A percentile compares a stretch with the other conserved stretches of the same genome.
Conservation (phyloP, 1,140 invertebrate genomes). For the Mesaphorura yosii region DNA sequence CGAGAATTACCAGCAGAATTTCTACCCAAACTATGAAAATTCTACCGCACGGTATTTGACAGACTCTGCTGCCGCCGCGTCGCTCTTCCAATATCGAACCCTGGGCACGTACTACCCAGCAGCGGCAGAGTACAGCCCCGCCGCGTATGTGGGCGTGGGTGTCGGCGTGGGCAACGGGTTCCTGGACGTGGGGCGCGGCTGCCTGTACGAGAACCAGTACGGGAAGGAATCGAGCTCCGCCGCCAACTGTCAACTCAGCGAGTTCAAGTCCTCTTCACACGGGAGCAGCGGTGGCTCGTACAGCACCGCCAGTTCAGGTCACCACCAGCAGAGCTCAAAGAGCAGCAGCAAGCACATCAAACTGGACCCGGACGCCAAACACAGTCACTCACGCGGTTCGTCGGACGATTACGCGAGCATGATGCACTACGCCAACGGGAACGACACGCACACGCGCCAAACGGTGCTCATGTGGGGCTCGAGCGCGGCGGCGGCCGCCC, state of each 20-base stretch:
- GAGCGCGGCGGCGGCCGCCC: slow-evolving; percentile 3
- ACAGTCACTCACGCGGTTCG: slow-evolving; percentile 1
- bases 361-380: too few relatives aligned
- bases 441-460: slow-evolving; percentile 29
- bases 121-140: slow-evolving; percentile 54
- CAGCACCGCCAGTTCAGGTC: not conserved
- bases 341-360: not conserved
- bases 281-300: slow-evolving; percentile 14
- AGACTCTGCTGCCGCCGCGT: slow-evolving; percentile 64
- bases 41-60: slow-evolving; percentile 61
- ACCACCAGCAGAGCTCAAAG: slow-evolving; percentile 5
- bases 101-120: slow-evolving; percentile 59
- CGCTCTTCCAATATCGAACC: slow-evolving; percentile 74
- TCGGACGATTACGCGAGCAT: slow-evolving; percentile 17
- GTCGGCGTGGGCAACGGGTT: slow-evolving; percentile 51
- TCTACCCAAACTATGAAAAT: slow-evolving; percentile 50
- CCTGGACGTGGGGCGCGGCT: slow-evolving; percentile 50
- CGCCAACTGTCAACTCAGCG: slow-evolving; percentile 36
- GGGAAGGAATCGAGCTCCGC: too few relatives aligned
- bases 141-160: slow-evolving; percentile 43
- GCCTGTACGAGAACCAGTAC: slow-evolving; percentile 31
- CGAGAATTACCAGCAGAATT: slow-evolving; percentile 52
- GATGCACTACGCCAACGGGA: slow-evolving; percentile 26
- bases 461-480: slow-evolving; percentile 37
- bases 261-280: slow-evolving; percentile 10